Base-by-base conservation (phyloP, 2,888 invertebrate genomes). In the Cecidostiba fungosa region DNA sequence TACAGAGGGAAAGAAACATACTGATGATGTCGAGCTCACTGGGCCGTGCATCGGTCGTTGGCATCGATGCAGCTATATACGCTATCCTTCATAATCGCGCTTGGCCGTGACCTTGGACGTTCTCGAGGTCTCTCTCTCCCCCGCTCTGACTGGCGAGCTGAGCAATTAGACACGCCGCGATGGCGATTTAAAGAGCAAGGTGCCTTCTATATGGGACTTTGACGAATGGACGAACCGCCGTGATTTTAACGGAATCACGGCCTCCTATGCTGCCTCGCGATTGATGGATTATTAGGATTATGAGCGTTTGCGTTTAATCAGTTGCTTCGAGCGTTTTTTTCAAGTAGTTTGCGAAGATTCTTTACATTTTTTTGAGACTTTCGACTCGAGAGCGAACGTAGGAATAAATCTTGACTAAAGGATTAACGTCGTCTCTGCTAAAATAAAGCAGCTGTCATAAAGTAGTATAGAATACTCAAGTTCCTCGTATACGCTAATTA, bases 21-120 rank as follows among this genome's bases (percentile, higher is more conserved):
- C n/a, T n/a, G n/a, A n/a, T n/a, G 36, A 19, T 10, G n/a, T n/a
- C 39, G 39, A 32, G 36, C 70, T n/a, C 70, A 39, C 70, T 39
- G 70, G 39, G 70, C 70, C 32, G 76, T 32, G 73, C 78, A 84
- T 76, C 84, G 80, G 80, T 80, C 76, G 59, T 84, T 84, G 74
- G 66, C 84, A 59, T 59, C 54, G 54, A 59, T 74, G 74, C 77
- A 23, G 12, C 77, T 16, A 3, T 14, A 54, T 39, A 47, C 72
- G 26, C 77, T 32, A 77, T 77, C 43, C 70, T 62, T 43, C 78
- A 50, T 78, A 50, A 84, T 84, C 32, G 50, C 73, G 50, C 69
- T 59, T 50, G 79, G 36, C 80, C 83, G 77, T 80, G 86, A 86
- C 83, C 86, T 86, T 86, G 86, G 29, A 62, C 16, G 72, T 59